A percentile compares a stretch with the other conserved stretches of the same genome.
Conservation (phyloP, 2,888 invertebrate genomes). For the Dendrolimus houi region DNA sequence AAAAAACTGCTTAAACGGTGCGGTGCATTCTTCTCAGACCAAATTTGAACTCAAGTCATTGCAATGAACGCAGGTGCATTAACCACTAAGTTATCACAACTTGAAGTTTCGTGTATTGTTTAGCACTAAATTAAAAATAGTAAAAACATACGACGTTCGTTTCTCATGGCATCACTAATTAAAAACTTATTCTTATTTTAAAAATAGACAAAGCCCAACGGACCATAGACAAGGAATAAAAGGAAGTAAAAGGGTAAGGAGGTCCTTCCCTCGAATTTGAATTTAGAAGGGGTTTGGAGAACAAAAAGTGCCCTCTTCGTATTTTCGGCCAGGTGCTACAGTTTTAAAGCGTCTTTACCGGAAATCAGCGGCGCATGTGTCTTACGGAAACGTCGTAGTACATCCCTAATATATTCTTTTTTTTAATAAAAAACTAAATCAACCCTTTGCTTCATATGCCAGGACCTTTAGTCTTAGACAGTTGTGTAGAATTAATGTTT, state of each 20-base stretch:
- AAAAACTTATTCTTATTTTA: slow-evolving; percentile 24
- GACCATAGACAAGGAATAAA: slow-evolving; percentile 40
- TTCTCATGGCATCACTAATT: not conserved
- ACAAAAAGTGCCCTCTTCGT: slow-evolving; percentile 52
- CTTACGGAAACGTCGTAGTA: slow-evolving; percentile 60
- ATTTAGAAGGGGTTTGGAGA: slow-evolving; percentile 49
- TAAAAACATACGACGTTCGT: too few species aligned
- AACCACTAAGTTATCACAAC: too few species aligned
- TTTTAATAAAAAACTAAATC: slow-evolving; percentile 24
- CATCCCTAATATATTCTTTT: slow-evolving; percentile 52
- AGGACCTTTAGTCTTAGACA: too few species aligned
- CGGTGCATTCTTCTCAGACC: too few species aligned
- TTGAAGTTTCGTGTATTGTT: too few species aligned
- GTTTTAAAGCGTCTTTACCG: slow-evolving; percentile 59
- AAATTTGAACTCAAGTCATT: too few species aligned
- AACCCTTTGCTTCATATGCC: slow-evolving; percentile 17
- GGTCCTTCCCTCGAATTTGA: slow-evolving; percentile 46
- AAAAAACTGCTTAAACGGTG: too few species aligned
- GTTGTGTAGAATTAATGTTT: too few species aligned
- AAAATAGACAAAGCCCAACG: slow-evolving; percentile 44
- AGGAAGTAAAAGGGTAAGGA: slow-evolving; percentile 48
- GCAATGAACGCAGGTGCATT: too few species aligned
- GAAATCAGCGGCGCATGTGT: slow-evolving; percentile 70
- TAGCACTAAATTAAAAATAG: too few species aligned
- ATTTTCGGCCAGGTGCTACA: slow-evolving; percentile 61